Evolutionary conservation across 2,888 invertebrate genomes (phyloP), one percentile per base, ranked within the genome.

Genomic region (Megamerina dolium): DNA sequence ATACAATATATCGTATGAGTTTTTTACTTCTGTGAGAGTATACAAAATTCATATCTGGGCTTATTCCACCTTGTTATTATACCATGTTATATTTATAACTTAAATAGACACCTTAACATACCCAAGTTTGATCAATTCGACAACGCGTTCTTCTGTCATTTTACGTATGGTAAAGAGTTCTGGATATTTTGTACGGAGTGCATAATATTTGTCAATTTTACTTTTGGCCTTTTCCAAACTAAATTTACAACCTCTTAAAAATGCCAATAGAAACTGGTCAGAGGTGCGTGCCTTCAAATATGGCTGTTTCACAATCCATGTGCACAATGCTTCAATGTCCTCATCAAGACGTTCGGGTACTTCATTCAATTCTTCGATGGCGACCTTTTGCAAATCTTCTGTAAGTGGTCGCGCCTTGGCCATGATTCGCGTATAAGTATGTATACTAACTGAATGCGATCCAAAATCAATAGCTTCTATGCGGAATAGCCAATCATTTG

Each of bases 121-220:
- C 61, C 65, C 64, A 31, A 59, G 41, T 37, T 41, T 34, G 5
- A 61, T 13, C 2, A 59, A 31, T 14, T 61, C 59, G 29, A 43
- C 43, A 2, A 56, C 21, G 5, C 50, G 52, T 4, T 56, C 44
- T 43, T 53, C 57, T 14, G 58, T 50, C 13, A 62, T 56, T 49
- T 63, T 52, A 10, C 57, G 48, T 44, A 63, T 57, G 3, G 48
- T 66, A 52, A 75, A 77, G 46, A 78, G 71, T 50, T 80, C 79
- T 1, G 81, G 79, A n/a, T 76, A 68, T 36, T 75, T 63, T 1
- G 73, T 70, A 55, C 75, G 74, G 40, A 66, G 42, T 1, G 78
- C 76, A 55, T 79, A 79, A 57, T 73, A 80, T 63, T 74, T 73
- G 42, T 78, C 77, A 9, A 78, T 49, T 54, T 78, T 78, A 38